Base-by-base conservation (phyloP, 2,888 invertebrate genomes). In the Microplitis deprimator region DNA sequence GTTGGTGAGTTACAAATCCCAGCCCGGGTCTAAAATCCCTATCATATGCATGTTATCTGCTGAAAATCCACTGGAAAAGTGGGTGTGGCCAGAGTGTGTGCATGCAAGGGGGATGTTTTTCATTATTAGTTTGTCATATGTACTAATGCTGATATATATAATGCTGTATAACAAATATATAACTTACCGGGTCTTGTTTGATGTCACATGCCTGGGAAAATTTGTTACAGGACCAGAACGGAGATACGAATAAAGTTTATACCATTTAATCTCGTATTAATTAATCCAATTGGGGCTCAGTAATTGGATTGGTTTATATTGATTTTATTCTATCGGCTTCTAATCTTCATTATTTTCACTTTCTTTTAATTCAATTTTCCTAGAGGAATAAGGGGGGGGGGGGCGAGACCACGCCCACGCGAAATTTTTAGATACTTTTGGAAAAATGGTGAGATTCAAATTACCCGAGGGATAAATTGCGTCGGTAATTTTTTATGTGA, bases 51-150 rank as follows among this genome's bases (percentile, higher is more conserved):
- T 29, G 50, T 50, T 50, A 50, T 50, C 50, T 50, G 10, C 13
- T 13, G 50, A 13, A 50, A 50, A 50, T 50, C 13, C 50, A 13
- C 8, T 29, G 29, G 29, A 65, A 76, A 76, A 81, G 85, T 85
- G 87, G 87, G 87, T 85, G 87, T 87, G 88, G 87, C 83, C 82
- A 79, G 62, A 75, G 81, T 82, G 84, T 87, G 85, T 86, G 87
- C 86, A 85, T 87, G 84, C 85, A 85, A 88, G 85, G 87, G 86
- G 85, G 82, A 85, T 85, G 82, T 81, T 82, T 84, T 80, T 68
- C 70, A 70, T 17, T 50, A 50, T 50, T 50, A 50, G 50, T 8
- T 50, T 50, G 50, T 50, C 50, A 50, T 50, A 50, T 50, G 50
- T 13, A 10, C 50, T n/a, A 50, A 50, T 10, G 50, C 50, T 50